Evolutionary conservation across 2,888 invertebrate genomes (phyloP), one percentile per base, ranked within the genome.

Genomic region (Melieria omissa): DNA sequence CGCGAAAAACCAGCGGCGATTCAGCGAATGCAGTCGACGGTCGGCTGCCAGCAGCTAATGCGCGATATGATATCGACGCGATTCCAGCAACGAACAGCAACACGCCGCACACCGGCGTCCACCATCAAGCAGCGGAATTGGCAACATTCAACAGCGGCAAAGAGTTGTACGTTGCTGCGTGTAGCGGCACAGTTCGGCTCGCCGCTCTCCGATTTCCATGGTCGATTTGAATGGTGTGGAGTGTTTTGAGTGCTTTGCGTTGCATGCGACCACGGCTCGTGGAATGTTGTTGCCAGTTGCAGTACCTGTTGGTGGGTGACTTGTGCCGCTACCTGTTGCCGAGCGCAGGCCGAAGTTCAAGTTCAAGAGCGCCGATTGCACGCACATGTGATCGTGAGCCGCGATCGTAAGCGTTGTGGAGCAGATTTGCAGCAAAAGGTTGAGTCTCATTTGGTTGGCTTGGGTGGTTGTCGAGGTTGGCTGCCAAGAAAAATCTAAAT

Each of bases 311-410:
- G 29, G 14, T 66, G 16, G 14, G 9, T 44, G 46, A 62, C 41
- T 54, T 4, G 42, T 44, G 57, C 54, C 54, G 66, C 54, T 16
- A 12, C 62, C 57, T 29, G 10, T 16, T 47, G 14, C 55, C 41
- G 42, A 45, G 60, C 44, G 52, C 49, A 42, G 29, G 45, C 66
- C 70, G 72, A 79, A 79, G 79, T 81, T 82, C 82, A 83, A 83
- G 83, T 83, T 83, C 82, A 83, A 81, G 80, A 76, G 76, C 80
- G 74, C 42, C 68, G 58, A n/a, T 47, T 68, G 16, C 47, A 58
- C 16, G 29, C 46, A 60, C 16, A 16, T 57, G 9, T 29, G 29
- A 29, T 29, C 29, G 29, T 29, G 29, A 29, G 29, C 29, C 2
- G 29, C 1, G 29, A 29, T 29, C 29, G 29, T 29, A 29, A 29